Evolutionary conservation across 2,797 vertebrate genomes (phyloP), one percentile per base, ranked within the genome.

Genomic region (Hapalemur alaotrensis): DNA sequence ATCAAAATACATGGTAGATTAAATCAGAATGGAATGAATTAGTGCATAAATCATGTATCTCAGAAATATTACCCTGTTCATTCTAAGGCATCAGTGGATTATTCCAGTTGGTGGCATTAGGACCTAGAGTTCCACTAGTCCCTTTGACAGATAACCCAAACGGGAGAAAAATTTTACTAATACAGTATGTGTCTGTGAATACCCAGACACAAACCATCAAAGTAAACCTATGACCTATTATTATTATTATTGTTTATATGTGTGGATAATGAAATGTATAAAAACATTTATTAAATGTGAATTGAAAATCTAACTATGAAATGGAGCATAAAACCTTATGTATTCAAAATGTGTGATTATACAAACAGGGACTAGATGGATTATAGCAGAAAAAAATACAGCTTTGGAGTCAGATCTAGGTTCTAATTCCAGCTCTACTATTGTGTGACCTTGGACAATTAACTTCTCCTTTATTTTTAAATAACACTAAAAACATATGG

Each of bases 1-100:
- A 98, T 98, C 98, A 99, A 99, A 99, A 99, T 98, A 99, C 98
- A 99, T 98, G 99, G 98, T 98, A 99, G 99, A 99, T 99, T 99
- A 99, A 99, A 99, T 99, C 98, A 99, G 98, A 99, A 99, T 98
- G 98, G 98, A 98, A 99, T 99, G 98, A 99, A 98, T 98, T 99
- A 99, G 99, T 99, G 98, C 99, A 99, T 99, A 99, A 99, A 99
- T 98, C 99, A 99, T 99, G 96, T 98, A 98, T 98, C 96, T 95
- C 94, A 98, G 98, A 98, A 99, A 99, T 97, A 99, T 98, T 97
- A 95, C 89, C 54, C 98, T 98, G 97, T 98, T 98, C 95, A 97
- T 98, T 93, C 98, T 99, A 67, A 97, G 93, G 96, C 83, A 98
- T 97, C 97, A 98, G 96, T 97, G 69, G 95, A 95, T 98, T 97